These are phyloP conservation scores for Potamarius usumacintae DNA, from an alignment of 2,113 vertebrate genomes.

Conservation along the genomic window DNA sequence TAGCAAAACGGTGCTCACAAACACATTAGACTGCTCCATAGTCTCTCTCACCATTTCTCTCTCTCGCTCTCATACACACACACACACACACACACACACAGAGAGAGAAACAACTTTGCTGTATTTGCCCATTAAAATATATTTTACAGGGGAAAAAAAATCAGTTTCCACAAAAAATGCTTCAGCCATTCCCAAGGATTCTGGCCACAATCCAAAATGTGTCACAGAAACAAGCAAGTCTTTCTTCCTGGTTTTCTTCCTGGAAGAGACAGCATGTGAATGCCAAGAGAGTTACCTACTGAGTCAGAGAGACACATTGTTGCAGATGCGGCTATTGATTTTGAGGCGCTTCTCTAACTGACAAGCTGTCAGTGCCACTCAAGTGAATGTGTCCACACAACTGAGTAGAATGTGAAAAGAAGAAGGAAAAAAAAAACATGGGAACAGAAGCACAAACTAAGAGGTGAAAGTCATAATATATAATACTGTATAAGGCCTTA, in stretches of 20 bases:
- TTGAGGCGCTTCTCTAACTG: slow-evolving; percentile 66
- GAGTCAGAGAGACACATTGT: slow-evolving; percentile 55
- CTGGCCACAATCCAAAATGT: not conserved
- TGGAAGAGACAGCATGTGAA: slow-evolving; percentile 21
- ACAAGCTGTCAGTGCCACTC: slow-evolving; percentile 63
- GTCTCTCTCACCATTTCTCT: too few species aligned
- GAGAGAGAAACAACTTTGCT: not conserved
- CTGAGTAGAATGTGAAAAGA: not conserved
- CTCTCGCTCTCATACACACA: too few species aligned
- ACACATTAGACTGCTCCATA: too few species aligned
- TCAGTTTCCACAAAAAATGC: not conserved
- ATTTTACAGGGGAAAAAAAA: not conserved
- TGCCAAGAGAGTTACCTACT: slow-evolving; percentile 39
- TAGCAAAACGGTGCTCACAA: not conserved
- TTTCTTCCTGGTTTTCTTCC: not conserved
- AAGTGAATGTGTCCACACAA: slow-evolving; percentile 35
- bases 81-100: not conserved
- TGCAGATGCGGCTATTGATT: slow-evolving; percentile 65
- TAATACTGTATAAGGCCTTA: not conserved
- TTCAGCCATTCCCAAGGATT: not conserved
- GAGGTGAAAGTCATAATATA: not conserved
- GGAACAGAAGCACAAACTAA: not conserved
- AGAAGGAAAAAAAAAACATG: not conserved
- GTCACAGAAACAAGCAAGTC: not conserved
- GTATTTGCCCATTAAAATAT: not conserved